phyloP scores from a whole-genome alignment of 1,140 invertebrate species.

The Phymorhynchus buccinoides region DNA sequence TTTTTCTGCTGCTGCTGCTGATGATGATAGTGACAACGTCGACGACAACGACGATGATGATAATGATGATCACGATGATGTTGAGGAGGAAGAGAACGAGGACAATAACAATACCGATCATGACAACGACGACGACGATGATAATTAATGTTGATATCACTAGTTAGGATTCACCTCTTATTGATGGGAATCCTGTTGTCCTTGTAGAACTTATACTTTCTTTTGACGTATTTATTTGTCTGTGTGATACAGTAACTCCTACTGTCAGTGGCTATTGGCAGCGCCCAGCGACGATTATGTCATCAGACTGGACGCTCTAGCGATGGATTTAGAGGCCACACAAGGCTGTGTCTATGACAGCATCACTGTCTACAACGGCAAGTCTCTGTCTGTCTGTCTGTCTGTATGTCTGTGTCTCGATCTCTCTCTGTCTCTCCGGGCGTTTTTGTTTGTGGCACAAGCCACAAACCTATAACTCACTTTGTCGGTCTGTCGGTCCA shows the following conservation, averaged over 20 bases:
- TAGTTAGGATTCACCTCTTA: too few relatives aligned
- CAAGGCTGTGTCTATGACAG: constrained; percentile 8
- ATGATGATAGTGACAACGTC: too few relatives aligned
- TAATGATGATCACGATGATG: too few relatives aligned
- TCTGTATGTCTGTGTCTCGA: too few relatives aligned
- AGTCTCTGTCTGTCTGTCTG: not conserved
- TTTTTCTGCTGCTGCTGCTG: too few relatives aligned
- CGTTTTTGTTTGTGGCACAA: too few relatives aligned
- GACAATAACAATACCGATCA: too few relatives aligned
- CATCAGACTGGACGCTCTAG: not conserved
- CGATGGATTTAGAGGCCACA: constrained; percentile 1
- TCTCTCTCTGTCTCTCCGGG: too few relatives aligned
- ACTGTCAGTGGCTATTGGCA: constrained; percentile 11
- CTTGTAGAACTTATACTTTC: not conserved
- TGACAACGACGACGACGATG: not conserved
- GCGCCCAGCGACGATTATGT: constrained; percentile 8
- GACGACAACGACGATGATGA: too few relatives aligned
- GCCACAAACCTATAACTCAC: too few relatives aligned
- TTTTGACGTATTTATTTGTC: not conserved
- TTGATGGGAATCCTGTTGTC: not conserved
- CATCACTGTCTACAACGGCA: constrained; percentile 11
- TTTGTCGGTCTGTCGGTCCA: too few relatives aligned
- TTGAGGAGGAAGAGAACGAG: not conserved
- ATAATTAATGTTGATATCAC: not conserved
- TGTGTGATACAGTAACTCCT: not conserved